These are phyloP conservation scores for Leptopilina clavipes DNA, from an alignment of 1,140 invertebrate genomes.

Conservation along the genomic window DNA sequence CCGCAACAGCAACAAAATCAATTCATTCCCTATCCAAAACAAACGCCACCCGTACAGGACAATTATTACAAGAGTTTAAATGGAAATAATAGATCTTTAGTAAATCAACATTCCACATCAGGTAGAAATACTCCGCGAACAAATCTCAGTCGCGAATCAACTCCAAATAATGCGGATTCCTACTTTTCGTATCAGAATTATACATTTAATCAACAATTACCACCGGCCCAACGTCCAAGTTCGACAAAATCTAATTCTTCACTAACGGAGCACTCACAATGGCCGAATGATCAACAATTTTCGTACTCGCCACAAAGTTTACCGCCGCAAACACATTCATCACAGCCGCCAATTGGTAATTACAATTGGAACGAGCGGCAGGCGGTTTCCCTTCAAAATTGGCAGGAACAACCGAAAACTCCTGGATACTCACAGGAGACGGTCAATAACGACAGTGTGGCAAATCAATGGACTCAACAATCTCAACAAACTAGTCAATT, in stretches of 20 bases:
- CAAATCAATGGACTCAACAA: constrained; percentile 39
- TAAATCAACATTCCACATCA: constrained; percentile 51
- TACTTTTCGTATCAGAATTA: constrained; percentile 61
- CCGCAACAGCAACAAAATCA: constrained; percentile 56
- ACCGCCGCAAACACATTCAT: constrained; percentile 48
- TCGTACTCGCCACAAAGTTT: constrained; percentile 41
- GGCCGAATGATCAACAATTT: constrained; percentile 52
- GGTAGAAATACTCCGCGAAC: constrained; percentile 48
- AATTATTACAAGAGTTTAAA: constrained; percentile 69
- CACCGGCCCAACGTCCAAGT: constrained; percentile 46
- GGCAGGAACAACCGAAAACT: constrained; percentile 58
- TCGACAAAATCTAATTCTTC: constrained; percentile 52
- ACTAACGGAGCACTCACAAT: constrained; percentile 53
- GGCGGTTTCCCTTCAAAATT: constrained; percentile 49
- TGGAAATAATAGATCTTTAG: constrained; percentile 59
- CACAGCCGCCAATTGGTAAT: constrained; percentile 51
- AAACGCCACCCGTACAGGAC: constrained; percentile 57
- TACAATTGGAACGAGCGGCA: constrained; percentile 63
- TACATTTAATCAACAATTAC: constrained; percentile 60
- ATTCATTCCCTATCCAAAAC: constrained; percentile 58
- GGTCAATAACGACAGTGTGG: constrained; percentile 41
- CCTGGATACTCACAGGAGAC: constrained; percentile 60
- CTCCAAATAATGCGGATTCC: constrained; percentile 57
- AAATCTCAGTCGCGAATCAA: constrained; percentile 51
- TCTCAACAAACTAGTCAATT: too few relatives aligned